Evolutionary conservation across 2,888 invertebrate genomes (phyloP).

Genomic region (Suillia variegata): DNA sequence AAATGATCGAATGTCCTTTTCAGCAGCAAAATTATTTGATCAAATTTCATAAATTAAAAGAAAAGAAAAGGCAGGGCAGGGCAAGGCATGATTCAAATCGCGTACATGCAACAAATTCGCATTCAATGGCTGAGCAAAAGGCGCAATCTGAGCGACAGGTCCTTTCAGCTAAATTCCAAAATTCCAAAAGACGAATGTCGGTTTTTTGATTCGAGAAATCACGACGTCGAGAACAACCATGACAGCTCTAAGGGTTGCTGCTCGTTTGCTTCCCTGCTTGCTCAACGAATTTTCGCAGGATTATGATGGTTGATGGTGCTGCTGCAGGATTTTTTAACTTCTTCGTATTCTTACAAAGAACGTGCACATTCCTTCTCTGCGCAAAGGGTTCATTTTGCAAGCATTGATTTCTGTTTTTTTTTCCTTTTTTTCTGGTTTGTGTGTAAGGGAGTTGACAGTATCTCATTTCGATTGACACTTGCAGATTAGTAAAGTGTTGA

Average conservation of each 20-base stretch:
- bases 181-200: neutral
- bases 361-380: neutral
- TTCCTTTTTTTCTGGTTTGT: no score
- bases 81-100: neutral
- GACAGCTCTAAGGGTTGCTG: neutral
- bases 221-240: neutral
- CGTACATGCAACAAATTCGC: neutral
- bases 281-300: neutral
- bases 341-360: neutral
- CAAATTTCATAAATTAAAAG: neutral
- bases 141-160: neutral
- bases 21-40: neutral
- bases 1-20: slow-evolving; percentile 5
- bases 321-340: neutral
- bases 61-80: neutral
- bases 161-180: neutral
- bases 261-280: neutral
- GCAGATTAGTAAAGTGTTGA: slow-evolving; percentile 56
- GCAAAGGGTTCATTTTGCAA: no score
- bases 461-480: slow-evolving; percentile 51
- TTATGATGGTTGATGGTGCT: no score
- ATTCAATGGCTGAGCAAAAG: neutral
- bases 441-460: slow-evolving; percentile 34
- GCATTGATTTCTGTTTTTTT: no score
- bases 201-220: neutral